These are phyloP conservation scores for Hirudo medicinalis DNA, from an alignment of 1,140 invertebrate genomes.

Conservation along the genomic window DNA sequence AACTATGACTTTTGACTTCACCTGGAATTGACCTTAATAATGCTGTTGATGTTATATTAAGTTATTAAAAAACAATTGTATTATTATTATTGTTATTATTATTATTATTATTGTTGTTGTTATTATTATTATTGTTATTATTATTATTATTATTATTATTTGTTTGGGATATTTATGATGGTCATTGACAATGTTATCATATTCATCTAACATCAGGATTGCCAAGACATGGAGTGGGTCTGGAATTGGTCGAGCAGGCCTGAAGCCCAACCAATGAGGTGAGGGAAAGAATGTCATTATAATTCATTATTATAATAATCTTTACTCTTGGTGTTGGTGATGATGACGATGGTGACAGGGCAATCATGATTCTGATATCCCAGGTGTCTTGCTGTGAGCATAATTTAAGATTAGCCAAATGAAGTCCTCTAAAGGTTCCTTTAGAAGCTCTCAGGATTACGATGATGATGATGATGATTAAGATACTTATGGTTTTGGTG, in stretches of 20 bases:
- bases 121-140: neutral
- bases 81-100: neutral
- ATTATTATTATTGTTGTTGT: neutral
- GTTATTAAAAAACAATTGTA: neutral
- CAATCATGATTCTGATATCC: no score
- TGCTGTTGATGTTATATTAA: neutral
- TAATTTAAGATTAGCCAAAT: no score
- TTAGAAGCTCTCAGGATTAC: no score
- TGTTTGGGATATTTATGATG: no score
- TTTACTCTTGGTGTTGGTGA: no score
- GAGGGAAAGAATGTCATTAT: neutral
- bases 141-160: conserved; percentile 1
- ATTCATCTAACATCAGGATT: neutral
- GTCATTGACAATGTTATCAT: no score
- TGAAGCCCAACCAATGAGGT: conserved; percentile 1
- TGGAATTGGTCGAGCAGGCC: conserved; percentile 8
- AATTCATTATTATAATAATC: no score
- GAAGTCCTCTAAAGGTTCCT: no score
- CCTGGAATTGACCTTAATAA: neutral
- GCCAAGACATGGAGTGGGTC: neutral
- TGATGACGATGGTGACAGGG: no score
- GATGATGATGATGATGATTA: no score
- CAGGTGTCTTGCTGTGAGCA: no score
- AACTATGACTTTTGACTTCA: neutral
- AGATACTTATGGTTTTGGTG: no score